Base-by-base conservation (phyloP, 2,888 invertebrate genomes). In the Epinotia brunnichana region DNA sequence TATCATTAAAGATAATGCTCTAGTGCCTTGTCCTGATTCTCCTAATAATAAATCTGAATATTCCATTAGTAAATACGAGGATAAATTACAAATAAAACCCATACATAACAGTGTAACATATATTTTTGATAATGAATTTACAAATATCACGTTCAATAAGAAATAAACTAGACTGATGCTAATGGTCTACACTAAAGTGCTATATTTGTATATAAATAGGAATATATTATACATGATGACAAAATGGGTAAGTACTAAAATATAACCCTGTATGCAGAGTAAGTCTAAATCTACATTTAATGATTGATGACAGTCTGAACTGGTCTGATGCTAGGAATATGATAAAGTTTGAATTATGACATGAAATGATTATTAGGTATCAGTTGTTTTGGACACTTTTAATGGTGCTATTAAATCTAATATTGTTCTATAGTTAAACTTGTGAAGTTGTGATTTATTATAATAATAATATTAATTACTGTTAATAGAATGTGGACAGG, bases 121-220 rank as follows among this genome's bases (percentile, higher is more conserved):
- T 93, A 92, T 93, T 92, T 87, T 87, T 85, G 87, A 88, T 87
- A 87, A 90, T 90, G 90, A 89, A 85, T 89, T 88, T 91, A 90
- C 91, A 92, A 83, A 88, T 90, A 91, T 90, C 88, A 91, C 88
- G 83, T 87, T 83, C 81, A 82, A 82, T 81, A 86, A 84, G 85
- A 87, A 81, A 84, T 86, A 85, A 73, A 81, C 83, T 86, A 87
- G 80, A 80, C 82, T 82, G 79, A 81, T 76, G 74, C 79, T 81
- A 74, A 74, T 41, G 69, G 60, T 68, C 69, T 74, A 75, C 57
- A 69, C 76, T 76, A 76, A 70, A 75, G 73, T 74, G 67, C 72
- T 63, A 63, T 75, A 72, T 53, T 75, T 74, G 75, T 69, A 69
- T 75, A 74, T 76, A 78, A 76, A 78, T 77, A 78, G 76, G 77